Percentiles rank a stretch among this genome's conserved stretches.
Conservation (phyloP, 2,888 invertebrate genomes). For the Euzetes globulus region DNA sequence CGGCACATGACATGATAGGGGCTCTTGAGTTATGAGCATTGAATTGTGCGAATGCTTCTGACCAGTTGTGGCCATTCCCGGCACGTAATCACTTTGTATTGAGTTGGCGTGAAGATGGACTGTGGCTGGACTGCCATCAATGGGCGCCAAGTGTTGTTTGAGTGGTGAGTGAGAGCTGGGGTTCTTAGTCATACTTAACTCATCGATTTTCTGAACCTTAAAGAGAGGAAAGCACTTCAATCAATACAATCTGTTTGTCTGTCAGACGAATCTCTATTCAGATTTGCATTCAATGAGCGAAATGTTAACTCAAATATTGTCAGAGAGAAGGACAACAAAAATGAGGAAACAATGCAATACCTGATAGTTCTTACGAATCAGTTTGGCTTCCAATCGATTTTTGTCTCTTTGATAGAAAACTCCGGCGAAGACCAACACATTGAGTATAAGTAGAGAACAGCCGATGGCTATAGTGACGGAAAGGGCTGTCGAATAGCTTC, state of each 20-base stretch:
- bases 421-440: conserved; percentile 41
- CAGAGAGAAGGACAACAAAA: not conserved
- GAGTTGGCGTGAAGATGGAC: conserved; percentile 19
- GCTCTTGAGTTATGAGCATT: conserved; percentile 6
- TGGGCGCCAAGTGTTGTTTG: conserved; percentile 10
- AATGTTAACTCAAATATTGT: not conserved
- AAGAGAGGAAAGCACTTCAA: not conserved
- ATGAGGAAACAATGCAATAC: conserved; percentile 32
- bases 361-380: conserved; percentile 36
- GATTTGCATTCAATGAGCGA: not conserved
- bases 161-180: conserved; percentile 24
- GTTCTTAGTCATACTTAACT: conserved; percentile 11
- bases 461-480: conserved; percentile 74
- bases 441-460: conserved; percentile 40
- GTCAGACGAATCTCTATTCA: not conserved
- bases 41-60: conserved; percentile 28
- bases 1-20: conserved; percentile 16
- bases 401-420: conserved; percentile 40
- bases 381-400: conserved; percentile 37
- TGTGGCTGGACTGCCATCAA: conserved; percentile 3
- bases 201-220: conserved; percentile 24
- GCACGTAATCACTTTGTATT: conserved; percentile 10
- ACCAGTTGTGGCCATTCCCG: not conserved
- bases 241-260: not conserved
- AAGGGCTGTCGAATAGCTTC: conserved; percentile 75